Conservation (phyloP, 2,113 vertebrate genomes). For the Copsychus sechellarum region DNA sequence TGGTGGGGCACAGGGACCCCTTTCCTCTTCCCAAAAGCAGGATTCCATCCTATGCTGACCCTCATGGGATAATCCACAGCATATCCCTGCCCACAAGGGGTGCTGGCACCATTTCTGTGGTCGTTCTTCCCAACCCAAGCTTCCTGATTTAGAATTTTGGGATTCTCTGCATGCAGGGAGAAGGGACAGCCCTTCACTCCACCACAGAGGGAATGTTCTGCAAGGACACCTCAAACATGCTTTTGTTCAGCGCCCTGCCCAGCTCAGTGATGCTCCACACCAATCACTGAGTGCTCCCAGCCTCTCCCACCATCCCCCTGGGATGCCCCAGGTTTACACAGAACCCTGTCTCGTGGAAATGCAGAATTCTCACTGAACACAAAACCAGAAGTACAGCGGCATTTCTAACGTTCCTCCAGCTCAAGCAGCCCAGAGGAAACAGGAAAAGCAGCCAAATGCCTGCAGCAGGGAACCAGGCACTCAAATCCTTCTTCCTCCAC, state of each 20-base stretch:
- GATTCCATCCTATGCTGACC: not conserved
- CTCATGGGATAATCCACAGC: accelerated
- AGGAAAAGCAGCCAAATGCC: not conserved
- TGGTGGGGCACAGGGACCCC: not conserved
- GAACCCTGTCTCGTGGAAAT: not conserved
- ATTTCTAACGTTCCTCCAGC: not conserved
- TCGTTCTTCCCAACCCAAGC: not conserved
- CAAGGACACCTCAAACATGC: not conserved
- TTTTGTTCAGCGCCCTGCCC: not conserved
- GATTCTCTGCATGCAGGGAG: not conserved
- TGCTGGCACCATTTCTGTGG: not conserved
- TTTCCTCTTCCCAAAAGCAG: not conserved
- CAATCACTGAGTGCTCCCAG: not conserved
- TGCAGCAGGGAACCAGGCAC: not conserved
- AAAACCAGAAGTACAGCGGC: not conserved
- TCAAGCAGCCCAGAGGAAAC: not conserved
- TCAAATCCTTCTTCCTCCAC: conserved; percentile 34
- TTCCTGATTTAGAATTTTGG: not conserved
- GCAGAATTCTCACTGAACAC: not conserved
- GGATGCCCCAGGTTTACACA: accelerated
- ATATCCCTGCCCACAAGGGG: not conserved
- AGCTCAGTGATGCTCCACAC: not conserved
- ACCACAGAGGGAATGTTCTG: not conserved
- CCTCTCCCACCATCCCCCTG: accelerated
- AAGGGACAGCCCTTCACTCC: not conserved